Evolutionary conservation across 2,113 vertebrate species (phyloP), one percentile per base, ranked within the genome.

Genomic region (Cariama cristata): DNA sequence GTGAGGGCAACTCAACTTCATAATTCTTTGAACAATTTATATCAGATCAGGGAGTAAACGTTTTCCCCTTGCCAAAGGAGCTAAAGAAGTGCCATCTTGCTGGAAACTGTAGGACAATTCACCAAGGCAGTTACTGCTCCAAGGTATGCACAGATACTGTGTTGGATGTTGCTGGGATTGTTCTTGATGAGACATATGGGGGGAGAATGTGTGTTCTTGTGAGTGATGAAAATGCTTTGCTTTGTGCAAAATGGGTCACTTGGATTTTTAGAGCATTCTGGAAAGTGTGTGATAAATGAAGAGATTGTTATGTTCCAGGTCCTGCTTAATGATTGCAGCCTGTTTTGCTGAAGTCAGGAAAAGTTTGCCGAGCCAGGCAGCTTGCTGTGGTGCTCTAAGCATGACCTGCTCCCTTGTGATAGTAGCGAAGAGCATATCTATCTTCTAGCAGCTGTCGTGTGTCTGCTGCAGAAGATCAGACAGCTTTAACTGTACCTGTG

Each of bases 301-400:
- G 91, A 77, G 40, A 20, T 53, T 24, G 52, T 93, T 86, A 4
- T 17, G 44, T 86, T 86, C 73, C 32, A 19, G 55, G 79, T 86
- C 85, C 71, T 69, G 76, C 80, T 82, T 69, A 82, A 59, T 0
- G 27, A 47, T 35, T 66, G 59, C 79, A 74, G 75, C 67, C 45
- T 73, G 50, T 91, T 95, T 15, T 86, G 90, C 75, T 94, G 88
- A 77, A 86, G 88, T 94, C 59, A 56, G 88, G 88, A 50, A 66
- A 86, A 95, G 90, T 79, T 88, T 83, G 63, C 67, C 0, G 40
- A 88, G 90, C 63, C 75, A 71, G 88, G 76, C 92, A 63, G 63
- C 84, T 93, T n/a, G 1, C 10, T 63, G 55, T 45, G 68, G 58
- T 90, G 90, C 95, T 93, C 71, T 44, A 13, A 76, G 68, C 90